A percentile compares a stretch with the other conserved stretches of the same genome.
Evolutionary conservation across 2,888 invertebrate species (phyloP).

Genomic region (Mayetiola destructor): DNA sequence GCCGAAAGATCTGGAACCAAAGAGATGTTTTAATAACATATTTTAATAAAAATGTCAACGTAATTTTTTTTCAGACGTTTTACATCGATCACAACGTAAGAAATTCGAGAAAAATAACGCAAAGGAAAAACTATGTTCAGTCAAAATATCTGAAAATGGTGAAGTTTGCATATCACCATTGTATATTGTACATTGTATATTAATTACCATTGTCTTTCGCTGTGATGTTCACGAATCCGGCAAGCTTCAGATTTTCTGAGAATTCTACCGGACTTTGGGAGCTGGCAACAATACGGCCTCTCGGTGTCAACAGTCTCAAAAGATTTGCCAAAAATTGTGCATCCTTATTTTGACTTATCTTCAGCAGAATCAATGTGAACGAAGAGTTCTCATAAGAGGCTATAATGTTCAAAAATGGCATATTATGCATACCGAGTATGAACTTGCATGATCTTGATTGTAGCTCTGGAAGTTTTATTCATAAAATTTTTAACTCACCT

Average conservation of each 20-base stretch:
- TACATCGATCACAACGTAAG: no score
- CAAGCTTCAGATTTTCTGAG: constrained; percentile 42
- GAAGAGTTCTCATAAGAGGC: constrained; percentile 43
- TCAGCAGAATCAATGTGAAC: constrained; percentile 43
- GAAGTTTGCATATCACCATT: no score
- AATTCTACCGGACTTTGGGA: constrained; percentile 32
- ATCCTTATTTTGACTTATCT: not conserved
- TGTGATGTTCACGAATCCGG: constrained; percentile 42
- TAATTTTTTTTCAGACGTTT: no score
- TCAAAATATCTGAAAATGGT: no score
- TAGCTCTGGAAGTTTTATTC: no score
- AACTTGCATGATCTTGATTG: no score
- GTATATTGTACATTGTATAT: constrained; percentile 30
- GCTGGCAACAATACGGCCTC: constrained; percentile 42
- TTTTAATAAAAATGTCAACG: no score
- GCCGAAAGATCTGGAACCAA: constrained; percentile 24
- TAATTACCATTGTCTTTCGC: constrained; percentile 24
- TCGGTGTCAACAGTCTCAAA: constrained; percentile 47
- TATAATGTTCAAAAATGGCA: constrained; percentile 24
- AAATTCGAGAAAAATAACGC: no score
- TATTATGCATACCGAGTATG: not conserved
- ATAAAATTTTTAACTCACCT: constrained; percentile 14
- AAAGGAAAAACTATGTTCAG: no score
- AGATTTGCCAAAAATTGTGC: constrained; percentile 20
- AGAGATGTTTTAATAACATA: not conserved